phyloP scores from a whole-genome alignment of 2,113 vertebrate genomes.

The Willisornis vidua region DNA sequence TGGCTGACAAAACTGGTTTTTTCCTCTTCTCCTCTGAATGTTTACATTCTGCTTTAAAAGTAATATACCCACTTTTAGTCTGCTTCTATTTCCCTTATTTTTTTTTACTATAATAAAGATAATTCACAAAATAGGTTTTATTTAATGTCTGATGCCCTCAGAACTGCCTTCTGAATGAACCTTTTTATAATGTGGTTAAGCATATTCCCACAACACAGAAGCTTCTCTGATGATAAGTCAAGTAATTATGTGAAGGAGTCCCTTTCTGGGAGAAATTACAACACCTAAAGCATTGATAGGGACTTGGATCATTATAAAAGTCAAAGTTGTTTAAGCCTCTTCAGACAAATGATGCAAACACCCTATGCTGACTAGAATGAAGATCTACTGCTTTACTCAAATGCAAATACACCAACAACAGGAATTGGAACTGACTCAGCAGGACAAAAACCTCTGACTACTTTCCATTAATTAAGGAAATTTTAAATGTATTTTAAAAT shows the following conservation, averaged over 20 bases:
- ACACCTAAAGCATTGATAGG: neutral
- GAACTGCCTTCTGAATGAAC: neutral
- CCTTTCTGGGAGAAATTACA: neutral
- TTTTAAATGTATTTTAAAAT: neutral
- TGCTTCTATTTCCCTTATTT: neutral
- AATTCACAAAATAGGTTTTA: neutral
- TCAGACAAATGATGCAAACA: neutral
- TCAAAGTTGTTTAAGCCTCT: neutral
- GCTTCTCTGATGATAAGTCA: neutral
- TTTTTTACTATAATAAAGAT: neutral
- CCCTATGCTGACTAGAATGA: neutral
- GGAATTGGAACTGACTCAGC: neutral
- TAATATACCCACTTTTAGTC: neutral
- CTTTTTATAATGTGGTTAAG: neutral
- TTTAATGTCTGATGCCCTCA: neutral
- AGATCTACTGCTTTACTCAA: neutral
- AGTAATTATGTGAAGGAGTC: neutral
- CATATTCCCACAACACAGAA: neutral
- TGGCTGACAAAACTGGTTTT: neutral
- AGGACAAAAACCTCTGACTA: neutral
- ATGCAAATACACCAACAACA: neutral
- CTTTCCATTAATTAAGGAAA: neutral
- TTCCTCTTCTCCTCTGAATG: neutral
- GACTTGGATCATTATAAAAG: neutral
- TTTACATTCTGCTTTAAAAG: slow-evolving; percentile 33